Evolutionary conservation across 2,113 vertebrate species (phyloP), one percentile per base, ranked within the genome.

Genomic region (Cryptotis parvus): DNA sequence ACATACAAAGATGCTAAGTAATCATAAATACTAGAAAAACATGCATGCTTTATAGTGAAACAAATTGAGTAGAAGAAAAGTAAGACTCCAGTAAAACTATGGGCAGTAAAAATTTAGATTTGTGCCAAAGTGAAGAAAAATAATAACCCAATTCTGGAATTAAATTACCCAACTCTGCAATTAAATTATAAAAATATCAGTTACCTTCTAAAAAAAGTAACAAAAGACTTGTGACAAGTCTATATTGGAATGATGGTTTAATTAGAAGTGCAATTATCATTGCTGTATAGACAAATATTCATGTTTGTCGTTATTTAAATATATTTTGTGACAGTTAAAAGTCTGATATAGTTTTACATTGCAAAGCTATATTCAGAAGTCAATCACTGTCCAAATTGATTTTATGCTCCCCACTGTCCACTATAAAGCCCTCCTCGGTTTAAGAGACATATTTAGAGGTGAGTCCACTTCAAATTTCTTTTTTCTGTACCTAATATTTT

Each of bases 191-290:
- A 4, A 83, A 72, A 61, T 49, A 22, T 90, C 81, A 65, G 26
- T 84, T 86, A 72, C 55, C 22, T 37, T 87, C 72, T 68, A 68
- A 52, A 55, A 1, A 90, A 94, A 85, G 66, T 84, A 90, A 83
- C 49, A n/a, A 55, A 68, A 70, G 39, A 37, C 20, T 52, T 80
- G 52, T 4, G 65, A 37, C 9, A 15, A 39, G 49, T 65, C 6
- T 86, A 82, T 41, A 75, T 7, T 78, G 49, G 27, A 83, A 70
- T 0, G 26, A 3, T 41, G n/a, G 82, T 84, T n/a, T n/a, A 35
- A 87, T 55, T 84, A 31, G 11, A 65, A 63, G 11, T 37, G 69
- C 8, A 27, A 55, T 73, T 58, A 39, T 61, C 69, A 68, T 43
- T 91, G 27, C 29, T 45, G 14, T 31, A n/a, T 27, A 63, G 45